Evolutionary conservation across 2,797 vertebrate species (phyloP), one percentile per base, ranked within the genome.

Genomic region (Sarcophilus harrisii): DNA sequence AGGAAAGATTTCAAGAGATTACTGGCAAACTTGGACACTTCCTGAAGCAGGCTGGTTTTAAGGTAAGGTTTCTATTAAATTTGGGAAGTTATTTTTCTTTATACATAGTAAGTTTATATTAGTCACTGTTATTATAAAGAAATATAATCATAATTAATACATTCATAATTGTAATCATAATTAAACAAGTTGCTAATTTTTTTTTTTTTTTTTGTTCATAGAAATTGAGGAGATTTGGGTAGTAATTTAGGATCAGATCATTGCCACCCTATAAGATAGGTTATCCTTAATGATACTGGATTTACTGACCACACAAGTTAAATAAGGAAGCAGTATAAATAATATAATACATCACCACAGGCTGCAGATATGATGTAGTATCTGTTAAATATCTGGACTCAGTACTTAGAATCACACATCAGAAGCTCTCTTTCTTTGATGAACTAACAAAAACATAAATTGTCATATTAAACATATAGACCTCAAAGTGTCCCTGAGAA

Each of bases 21-120:
- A 98, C 98, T 14, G 99, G 98, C 95, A 99, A 99, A 98, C 99
- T 99, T 1, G 99, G 99, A 4, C 99, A 99, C 55, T 99, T 99
- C 98, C 99, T 99, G 97, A 99, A 99, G 97, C 99, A 99, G 99
- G 99, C 99, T 94, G 99, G 99, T 96, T 99, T 99, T 98, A 99
- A 99, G 99, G 99, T 99, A 98, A 98, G 97, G 12, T 95, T 66
- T 55, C 21, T 92, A 97, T 98, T 97, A 96, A 96, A 59, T 93
- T 94, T 92, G 62, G 94, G 96, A 93, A 32, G 21, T 92, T 96
- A 58, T 93, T 94, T 93, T 96, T 95, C 3, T 49, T 45, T 49
- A 87, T 87, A 87, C 24, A 49, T 87, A 27, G 21, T 95, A 57
- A 91, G 29, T 97, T 12, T n/a, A 96, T 91, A 21, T 96, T 96